These are phyloP conservation scores for Deilephila porcellus DNA, from an alignment of 2,888 invertebrate species.

Conservation along the genomic window DNA sequence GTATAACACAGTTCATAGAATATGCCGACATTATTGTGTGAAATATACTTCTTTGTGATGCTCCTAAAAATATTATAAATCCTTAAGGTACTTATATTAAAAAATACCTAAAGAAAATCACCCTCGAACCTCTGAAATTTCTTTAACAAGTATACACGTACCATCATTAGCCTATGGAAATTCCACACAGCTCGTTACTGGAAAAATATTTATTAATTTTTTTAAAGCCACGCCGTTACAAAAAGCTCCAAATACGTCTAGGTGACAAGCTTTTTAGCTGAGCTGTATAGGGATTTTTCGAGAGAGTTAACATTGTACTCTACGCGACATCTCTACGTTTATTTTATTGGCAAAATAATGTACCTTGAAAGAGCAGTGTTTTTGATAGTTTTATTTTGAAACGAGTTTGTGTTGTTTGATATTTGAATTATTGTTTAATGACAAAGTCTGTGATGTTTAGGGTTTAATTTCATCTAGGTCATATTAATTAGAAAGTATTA, in stretches of 20 bases:
- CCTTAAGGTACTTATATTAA: no score
- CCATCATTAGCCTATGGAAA: constrained; percentile 10
- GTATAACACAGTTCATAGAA: no score
- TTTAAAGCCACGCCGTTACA: constrained; percentile 14
- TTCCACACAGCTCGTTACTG: neutral
- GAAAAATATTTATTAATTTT: constrained; percentile 4
- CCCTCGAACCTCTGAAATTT: no score
- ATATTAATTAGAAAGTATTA: no score
- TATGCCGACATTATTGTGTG: no score
- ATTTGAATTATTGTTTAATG: no score
- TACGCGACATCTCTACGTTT: neutral
- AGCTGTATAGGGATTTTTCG: constrained; percentile 10
- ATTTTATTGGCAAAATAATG: neutral
- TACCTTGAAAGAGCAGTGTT: neutral
- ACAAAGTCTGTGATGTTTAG: no score
- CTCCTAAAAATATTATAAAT: no score
- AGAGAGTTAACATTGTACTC: neutral
- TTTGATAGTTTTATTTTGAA: neutral
- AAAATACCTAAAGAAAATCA: no score
- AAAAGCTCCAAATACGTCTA: constrained; percentile 21
- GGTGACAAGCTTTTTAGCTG: constrained; percentile 21
- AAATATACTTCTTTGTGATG: no score
- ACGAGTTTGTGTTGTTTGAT: neutral
- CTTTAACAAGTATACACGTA: no score
- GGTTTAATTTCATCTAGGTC: no score